Evolutionary conservation across 2,888 invertebrate species (phyloP), one percentile per base, ranked within the genome.

Genomic region (Heliconius aoede): DNA sequence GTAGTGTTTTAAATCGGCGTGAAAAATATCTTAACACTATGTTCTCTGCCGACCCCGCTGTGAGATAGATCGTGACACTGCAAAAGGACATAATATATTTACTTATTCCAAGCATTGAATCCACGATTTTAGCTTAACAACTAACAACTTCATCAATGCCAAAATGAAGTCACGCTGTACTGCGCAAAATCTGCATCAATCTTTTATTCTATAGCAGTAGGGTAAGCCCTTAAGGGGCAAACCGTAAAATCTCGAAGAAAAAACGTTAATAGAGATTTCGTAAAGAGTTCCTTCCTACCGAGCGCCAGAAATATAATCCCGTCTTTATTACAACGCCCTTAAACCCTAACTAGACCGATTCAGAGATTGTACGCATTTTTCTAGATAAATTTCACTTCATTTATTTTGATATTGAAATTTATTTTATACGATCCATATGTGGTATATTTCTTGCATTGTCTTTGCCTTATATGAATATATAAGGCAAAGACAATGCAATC

Each of bases 321-420:
- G 77, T 80, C 71, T 82, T 81, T 82, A 81, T 80, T 78, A 78
- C 79, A 69, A 80, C 71, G n/a, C n/a, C n/a, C n/a, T n/a, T 78
- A 76, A 80, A 80, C 67, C 73, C 75, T 82, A 79, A 80, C 79
- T 76, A 79, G 78, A 60, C 73, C 68, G 68, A 76, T 78, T 74
- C 72, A 74, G 72, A 78, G 72, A 30, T 74, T 65, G 67, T 74
- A 61, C 60, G 46, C 46, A 72, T 73, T 69, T 71, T 60, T 51
- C 46, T 24, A 68, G 68, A 74, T 24, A 74, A 67, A 74, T 36
- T 73, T 73, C 64, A 64, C 60, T 73, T 60, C 73, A 74, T 36
- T 36, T 58, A 68, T 46, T 68, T 76, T 68, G 13, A 58, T 72
- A 58, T 69, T 67, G n/a, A 55, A 69, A 60, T 67, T 62, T 64